These are phyloP conservation scores for Papilio elwesi DNA, from an alignment of 2,888 invertebrate species.

Conservation along the genomic window DNA sequence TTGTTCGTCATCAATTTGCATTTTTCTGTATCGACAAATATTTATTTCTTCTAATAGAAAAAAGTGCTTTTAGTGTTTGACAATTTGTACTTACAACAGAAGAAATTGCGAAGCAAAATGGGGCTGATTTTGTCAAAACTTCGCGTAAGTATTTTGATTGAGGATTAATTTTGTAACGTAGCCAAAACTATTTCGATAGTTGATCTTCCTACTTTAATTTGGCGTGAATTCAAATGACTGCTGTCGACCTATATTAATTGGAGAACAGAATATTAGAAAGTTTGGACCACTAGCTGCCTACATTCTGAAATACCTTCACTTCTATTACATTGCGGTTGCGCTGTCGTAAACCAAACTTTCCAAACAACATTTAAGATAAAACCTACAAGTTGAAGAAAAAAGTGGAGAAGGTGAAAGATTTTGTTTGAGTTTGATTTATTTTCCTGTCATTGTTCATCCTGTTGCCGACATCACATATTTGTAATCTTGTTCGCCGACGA, in stretches of 20 bases:
- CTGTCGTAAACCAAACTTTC: not conserved
- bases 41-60: conserved; percentile 66
- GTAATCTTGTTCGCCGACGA: too few species aligned
- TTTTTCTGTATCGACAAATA: conserved; percentile 66
- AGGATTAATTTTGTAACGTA: conserved; percentile 60
- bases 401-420: not conserved
- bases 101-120: conserved; percentile 72
- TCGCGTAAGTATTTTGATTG: conserved; percentile 83
- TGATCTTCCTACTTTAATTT: conserved; percentile 58
- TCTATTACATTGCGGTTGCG: not conserved
- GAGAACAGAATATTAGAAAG: conserved; percentile 26
- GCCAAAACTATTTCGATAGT: conserved; percentile 76
- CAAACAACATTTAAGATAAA: not conserved
- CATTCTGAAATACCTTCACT: conserved; percentile 37
- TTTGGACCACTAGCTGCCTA: conserved; percentile 5
- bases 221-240: conserved; percentile 74
- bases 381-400: not conserved
- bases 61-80: conserved; percentile 55
- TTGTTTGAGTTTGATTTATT: not conserved
- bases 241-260: conserved; percentile 60
- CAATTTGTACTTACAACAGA: conserved; percentile 46
- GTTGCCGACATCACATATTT: too few species aligned
- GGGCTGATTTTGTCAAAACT: conserved; percentile 87
- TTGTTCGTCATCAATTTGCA: conserved; percentile 68
- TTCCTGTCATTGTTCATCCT: not conserved